A percentile compares a stretch with the other conserved stretches of the same genome.
Evolutionary conservation across 37 sponge, comb jelly and placozoan species (phyloP).

Genomic region (Beroe forskalii): DNA sequence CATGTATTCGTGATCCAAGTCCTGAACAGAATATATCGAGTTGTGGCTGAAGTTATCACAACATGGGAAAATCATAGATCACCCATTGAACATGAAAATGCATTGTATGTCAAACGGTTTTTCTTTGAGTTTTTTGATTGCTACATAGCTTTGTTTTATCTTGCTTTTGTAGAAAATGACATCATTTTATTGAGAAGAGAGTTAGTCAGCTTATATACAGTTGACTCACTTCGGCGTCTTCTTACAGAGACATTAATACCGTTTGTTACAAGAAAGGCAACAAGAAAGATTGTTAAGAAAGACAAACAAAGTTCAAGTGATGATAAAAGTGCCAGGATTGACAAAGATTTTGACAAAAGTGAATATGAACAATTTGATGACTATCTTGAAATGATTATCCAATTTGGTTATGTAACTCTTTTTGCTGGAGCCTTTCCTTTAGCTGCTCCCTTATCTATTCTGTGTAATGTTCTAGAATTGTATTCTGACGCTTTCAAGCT

Average conservation of each 20-base stretch:
- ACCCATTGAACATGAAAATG: conserved; percentile 62
- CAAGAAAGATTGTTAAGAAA: conserved; percentile 11
- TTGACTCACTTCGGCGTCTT: conserved; percentile 79
- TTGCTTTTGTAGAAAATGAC: conserved; percentile 80
- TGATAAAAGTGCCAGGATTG: not conserved
- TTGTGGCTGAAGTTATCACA: not conserved
- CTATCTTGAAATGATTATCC: conserved; percentile 88
- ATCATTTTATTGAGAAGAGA: conserved; percentile 72
- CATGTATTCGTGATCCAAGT: conserved; percentile 29
- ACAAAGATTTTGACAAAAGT: conserved; percentile 17
- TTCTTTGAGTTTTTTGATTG: conserved; percentile 81
- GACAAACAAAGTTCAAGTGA: not conserved
- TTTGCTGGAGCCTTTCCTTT: conserved; percentile 87
- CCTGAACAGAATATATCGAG: conserved; percentile 23
- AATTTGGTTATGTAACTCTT: conserved; percentile 90
- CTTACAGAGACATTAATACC: conserved; percentile 73
- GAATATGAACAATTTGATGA: conserved; percentile 86
- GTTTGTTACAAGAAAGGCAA: conserved; percentile 38
- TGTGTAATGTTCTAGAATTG: conserved; percentile 77
- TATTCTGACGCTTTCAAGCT: conserved; percentile 81
- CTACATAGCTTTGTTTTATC: conserved; percentile 83
- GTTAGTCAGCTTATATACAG: conserved; percentile 73
- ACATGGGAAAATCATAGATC: conserved; percentile 30
- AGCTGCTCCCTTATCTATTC: conserved; percentile 71
- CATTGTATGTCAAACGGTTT: conserved; percentile 78